Evolutionary conservation across 2,113 vertebrate species (phyloP).

Genomic region (Scytalopus superciliaris): DNA sequence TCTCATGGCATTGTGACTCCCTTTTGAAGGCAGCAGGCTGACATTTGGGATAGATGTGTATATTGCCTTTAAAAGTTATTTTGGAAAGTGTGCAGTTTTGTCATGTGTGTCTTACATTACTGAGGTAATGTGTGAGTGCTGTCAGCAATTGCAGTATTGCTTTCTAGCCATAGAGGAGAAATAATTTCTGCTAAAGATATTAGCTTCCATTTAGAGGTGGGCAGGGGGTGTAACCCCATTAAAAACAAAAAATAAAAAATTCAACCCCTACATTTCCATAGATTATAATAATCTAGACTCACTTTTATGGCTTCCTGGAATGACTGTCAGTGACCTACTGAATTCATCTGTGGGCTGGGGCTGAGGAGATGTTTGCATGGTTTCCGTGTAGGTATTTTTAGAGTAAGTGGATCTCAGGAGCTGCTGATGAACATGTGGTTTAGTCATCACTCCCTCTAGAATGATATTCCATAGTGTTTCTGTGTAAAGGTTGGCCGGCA

Average conservation of each 20-base stretch:
- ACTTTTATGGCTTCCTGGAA: background rate
- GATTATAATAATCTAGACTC: background rate
- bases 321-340: background rate
- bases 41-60: fast-evolving
- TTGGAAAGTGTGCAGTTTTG: background rate
- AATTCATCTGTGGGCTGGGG: constrained; percentile 3
- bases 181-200: constrained; percentile 4
- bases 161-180: background rate
- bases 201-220: background rate
- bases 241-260: background rate
- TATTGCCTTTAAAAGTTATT: background rate
- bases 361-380: background rate
- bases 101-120: background rate
- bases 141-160: background rate
- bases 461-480: background rate
- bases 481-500: constrained; percentile 5
- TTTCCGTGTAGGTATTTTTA: constrained; percentile 58
- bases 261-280: background rate
- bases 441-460: constrained; percentile 39
- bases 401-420: constrained; percentile 30
- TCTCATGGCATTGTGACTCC: fast-evolving
- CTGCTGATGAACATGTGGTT: constrained; percentile 25
- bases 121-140: background rate
- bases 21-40: background rate
- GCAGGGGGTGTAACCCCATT: background rate